Evolutionary conservation across 2,113 vertebrate species (phyloP), one percentile per base, ranked within the genome.

Genomic region (Lipophrys pholis): DNA sequence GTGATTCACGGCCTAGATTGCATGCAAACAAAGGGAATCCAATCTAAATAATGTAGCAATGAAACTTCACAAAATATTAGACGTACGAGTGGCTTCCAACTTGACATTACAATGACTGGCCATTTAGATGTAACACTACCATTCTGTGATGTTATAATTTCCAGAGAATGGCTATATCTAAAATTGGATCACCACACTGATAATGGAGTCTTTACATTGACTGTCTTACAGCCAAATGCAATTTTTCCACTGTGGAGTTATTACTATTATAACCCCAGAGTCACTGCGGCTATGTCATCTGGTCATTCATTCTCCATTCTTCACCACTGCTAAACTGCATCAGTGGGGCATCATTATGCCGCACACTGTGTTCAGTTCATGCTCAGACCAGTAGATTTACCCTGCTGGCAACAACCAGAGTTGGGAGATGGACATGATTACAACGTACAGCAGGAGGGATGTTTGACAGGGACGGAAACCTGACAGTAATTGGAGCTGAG

Each of bases 401-500:
- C 56, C 16, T 8, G 57, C 39, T 59, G 55, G 46, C 38, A 59
- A 49, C 21, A 69, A 15, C 39, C 45, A 69, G 12, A 42, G 17
- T n/a, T 6, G 5, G 46, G 30, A 69, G 48, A 69, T 36, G 49
- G 67, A 69, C 50, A 51, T 57, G 40, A 51, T 58, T 42, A 35
- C 38, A 9, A 52, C 35, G 8, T 16, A 43, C 11, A 71, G 40
- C 40, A 6, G 48, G 56, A 38, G 49, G 48, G 48, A 53, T 41
- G 16, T 11, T 7, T 70, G 68, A 52, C 48, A 60, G 48, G 56
- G 50, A 35, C 39, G 45, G 21, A 11, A 69, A 39, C 6, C 14
- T 59, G 46, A 35, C 16, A 42, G 55, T 41, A 59, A 49, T 51
- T 69, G 67, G 45, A 69, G 48, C 30, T 48, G 42, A 41, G 56